Evolutionary conservation across 1,140 invertebrate genomes (phyloP), one percentile per base, ranked within the genome.

Genomic region (Thaumatotibia leucotreta): DNA sequence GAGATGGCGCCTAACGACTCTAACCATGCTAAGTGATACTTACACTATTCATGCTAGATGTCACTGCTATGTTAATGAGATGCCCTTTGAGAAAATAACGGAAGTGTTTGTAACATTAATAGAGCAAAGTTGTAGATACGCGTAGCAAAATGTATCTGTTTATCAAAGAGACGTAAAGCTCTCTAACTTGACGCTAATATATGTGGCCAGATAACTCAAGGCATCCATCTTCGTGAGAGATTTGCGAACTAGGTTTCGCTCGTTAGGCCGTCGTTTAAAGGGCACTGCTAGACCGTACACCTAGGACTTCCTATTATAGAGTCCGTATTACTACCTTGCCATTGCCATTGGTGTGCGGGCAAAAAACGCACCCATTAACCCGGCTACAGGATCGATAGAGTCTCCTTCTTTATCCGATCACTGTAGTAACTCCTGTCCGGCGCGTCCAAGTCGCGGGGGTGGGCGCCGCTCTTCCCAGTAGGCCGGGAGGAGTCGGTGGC

Each of bases 111-210:
- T 9, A 45, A 20, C 17, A 45, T 45, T 20, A 20, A 45, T 45
- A 8, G 39, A 45, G 35, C 35, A 45, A 45, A 45, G 4, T 10
- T 45, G 17, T 1, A 45, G 35, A 45, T 6, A 45, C 14, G 14
- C 14, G 35, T 4, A 20, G 39, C 35, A 39, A 39, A 35, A 39
- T 39, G 35, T 54, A 23, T 54, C 50, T n/a, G 50, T n/a, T 24
- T 23, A n/a, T 22, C 22, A 24, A 27, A 27, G 50, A 24, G 50
- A n/a, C 22, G 11, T 58, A 58, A 29, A 14, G 52, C n/a, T 11
- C 52, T 58, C 52, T 27, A 58, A 29, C 52, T 58, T 58, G 52
- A 29, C 52, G 23, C 4, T 58, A 58, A 58, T 58, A 29, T 27
- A 58, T 58, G 52, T 27, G 52, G 24, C n/a, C n/a, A 27, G 52